Conservation (phyloP, 2,797 vertebrate genomes). For the Strix occidentalis region DNA sequence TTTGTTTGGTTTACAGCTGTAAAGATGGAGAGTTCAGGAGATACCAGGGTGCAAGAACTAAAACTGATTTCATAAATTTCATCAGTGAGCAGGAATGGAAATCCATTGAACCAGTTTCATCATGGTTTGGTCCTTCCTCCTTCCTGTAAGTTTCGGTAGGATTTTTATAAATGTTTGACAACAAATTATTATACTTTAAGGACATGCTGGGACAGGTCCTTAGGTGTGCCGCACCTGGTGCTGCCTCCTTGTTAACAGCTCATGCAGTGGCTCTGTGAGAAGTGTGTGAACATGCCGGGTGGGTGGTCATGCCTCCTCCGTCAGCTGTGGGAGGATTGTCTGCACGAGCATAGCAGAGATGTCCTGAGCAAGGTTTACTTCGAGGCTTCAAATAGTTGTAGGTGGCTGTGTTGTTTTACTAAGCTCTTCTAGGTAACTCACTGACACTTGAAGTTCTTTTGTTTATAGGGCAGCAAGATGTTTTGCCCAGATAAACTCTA, state of each 20-base stretch:
- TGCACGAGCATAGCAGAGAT: neutral
- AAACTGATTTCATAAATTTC: conserved; percentile 93
- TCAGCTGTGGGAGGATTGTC: neutral
- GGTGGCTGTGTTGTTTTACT: neutral
- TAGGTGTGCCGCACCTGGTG: neutral
- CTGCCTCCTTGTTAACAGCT: neutral
- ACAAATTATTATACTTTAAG: accelerated
- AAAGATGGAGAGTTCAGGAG: conserved; percentile 93
- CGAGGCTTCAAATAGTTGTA: neutral
- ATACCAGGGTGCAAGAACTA: conserved; percentile 91
- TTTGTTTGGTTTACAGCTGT: conserved; percentile 77
- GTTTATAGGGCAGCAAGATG: neutral
- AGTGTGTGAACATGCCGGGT: accelerated
- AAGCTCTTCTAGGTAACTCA: neutral
- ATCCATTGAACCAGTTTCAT: conserved; percentile 87
- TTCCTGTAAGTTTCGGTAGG: conserved; percentile 83
- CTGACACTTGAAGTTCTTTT: neutral
- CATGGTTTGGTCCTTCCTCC: conserved; percentile 93
- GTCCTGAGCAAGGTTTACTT: neutral
- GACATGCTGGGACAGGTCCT: neutral
- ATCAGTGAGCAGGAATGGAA: conserved; percentile 93
- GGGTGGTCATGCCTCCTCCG: neutral
- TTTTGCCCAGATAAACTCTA: neutral
- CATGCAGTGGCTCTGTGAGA: neutral
- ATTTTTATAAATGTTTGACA: neutral